phyloP scores from a whole-genome alignment of 2,888 invertebrate species.

The Trichacis sp. region DNA sequence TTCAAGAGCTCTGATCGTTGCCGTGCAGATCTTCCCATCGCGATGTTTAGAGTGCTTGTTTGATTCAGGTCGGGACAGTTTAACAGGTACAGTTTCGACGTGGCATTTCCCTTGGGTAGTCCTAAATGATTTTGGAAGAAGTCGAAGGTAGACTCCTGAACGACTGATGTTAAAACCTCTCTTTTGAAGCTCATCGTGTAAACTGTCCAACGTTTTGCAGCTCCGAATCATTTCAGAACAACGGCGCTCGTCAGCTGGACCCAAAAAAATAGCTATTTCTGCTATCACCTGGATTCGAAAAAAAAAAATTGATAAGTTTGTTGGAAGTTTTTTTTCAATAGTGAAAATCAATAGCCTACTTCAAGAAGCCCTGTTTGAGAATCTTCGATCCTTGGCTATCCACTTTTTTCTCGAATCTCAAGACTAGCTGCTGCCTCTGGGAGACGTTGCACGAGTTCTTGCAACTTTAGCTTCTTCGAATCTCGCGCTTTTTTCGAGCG shows the following conservation, averaged over 20 bases:
- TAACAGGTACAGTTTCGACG: constrained; percentile 52
- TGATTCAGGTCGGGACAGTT: constrained; percentile 28
- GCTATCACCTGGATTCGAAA: constrained; percentile 6
- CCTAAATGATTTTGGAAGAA: constrained; percentile 38
- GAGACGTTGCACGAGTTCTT: neutral
- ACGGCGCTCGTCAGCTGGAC: constrained; percentile 33
- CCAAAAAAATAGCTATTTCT: constrained; percentile 29
- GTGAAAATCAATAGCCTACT: no score
- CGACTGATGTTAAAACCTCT: neutral
- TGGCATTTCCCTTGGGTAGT: constrained; percentile 50
- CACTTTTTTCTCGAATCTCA: neutral
- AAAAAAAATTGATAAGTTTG: no score
- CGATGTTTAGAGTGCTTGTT: constrained; percentile 25
- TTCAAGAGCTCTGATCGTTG: constrained; percentile 35
- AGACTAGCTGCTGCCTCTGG: neutral
- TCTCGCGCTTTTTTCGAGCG: neutral
- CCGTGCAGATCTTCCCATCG: constrained; percentile 20
- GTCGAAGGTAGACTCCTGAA: constrained; percentile 40
- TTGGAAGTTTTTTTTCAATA: no score
- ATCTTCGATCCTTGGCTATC: neutral
- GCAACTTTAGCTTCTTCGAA: neutral
- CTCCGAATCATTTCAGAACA: constrained; percentile 23
- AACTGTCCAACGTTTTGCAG: neutral
- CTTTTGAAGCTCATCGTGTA: constrained; percentile 15
- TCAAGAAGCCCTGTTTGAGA: no score